Evolutionary conservation across 2,888 invertebrate species (phyloP).

Genomic region (Apomyelois bistriatella): DNA sequence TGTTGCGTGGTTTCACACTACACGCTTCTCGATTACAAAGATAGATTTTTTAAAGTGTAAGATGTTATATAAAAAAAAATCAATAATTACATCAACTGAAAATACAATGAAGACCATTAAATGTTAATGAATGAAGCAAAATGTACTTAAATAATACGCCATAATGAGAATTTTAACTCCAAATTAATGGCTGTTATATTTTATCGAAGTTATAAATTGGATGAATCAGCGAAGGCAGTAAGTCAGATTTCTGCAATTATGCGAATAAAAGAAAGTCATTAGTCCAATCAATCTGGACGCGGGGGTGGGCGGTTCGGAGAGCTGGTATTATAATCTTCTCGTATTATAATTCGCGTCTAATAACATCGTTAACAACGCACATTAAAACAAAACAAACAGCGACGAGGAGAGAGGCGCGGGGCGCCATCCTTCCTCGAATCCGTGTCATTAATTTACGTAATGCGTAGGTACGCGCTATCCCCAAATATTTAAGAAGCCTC

Average conservation of each 20-base stretch:
- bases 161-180: slow-evolving; percentile 20
- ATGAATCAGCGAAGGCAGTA: slow-evolving; percentile 47
- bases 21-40: too few species aligned
- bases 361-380: slow-evolving; percentile 78
- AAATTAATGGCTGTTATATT: slow-evolving; percentile 53
- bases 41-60: too few species aligned
- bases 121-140: slow-evolving; percentile 2
- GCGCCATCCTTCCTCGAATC: slow-evolving; percentile 80
- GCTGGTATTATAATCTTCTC: slow-evolving; percentile 39
- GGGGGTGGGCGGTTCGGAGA: slow-evolving; percentile 33
- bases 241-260: slow-evolving; percentile 69
- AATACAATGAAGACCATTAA: not conserved
- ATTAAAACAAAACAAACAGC: slow-evolving; percentile 79
- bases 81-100: not conserved
- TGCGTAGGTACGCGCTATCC: slow-evolving; percentile 81
- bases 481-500: slow-evolving; percentile 81
- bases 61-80: too few species aligned
- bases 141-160: slow-evolving; percentile 15
- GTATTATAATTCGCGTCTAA: slow-evolving; percentile 73
- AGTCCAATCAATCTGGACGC: slow-evolving; percentile 61
- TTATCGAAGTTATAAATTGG: slow-evolving; percentile 51
- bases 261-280: slow-evolving; percentile 71
- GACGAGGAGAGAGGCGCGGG: slow-evolving; percentile 49
- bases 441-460: slow-evolving; percentile 81
- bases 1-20: too few species aligned